Evolutionary conservation across 2,797 vertebrate genomes (phyloP), one percentile per base, ranked within the genome.

Genomic region (Acanthurus tractus): DNA sequence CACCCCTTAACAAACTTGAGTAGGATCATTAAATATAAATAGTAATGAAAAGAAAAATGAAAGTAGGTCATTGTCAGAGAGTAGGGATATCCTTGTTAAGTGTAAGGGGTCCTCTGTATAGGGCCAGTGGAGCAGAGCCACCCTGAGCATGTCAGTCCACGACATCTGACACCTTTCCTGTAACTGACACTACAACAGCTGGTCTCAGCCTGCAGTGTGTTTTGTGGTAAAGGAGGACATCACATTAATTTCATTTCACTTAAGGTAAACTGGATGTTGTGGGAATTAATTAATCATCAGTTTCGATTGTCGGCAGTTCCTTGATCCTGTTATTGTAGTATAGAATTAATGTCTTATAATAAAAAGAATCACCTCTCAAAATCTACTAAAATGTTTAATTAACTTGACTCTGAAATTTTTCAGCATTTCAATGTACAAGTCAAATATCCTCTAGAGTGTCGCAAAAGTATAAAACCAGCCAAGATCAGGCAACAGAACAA

Each of bases 111-210:
- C 20, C 13, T 63, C 3, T 82, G 12, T 48, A 6, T 8, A 18
- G 38, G 58, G 59, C 56, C 67, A 76, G 8, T 80, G 74, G 57
- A 75, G 79, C 62, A 69, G 52, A 10, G 45, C 67, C 52, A 79
- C n/a, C 36, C 52, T 46, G n/a, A 50, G 42, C 36, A 20, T 63
- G 18, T 62, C 50, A 61, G 52, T 20, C 38, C n/a, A 8, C 18
- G 75, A 74, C 57, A 89, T 52, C 66, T 63, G 74, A 87, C 6
- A 66, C 77, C 23, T 52, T 8, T 13, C 49, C 56, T 80, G 70
- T 63, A 75, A 70, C 42, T 55, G 55, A 87, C 61, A 68, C 70
- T 23, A 17, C 36, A 25, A 5, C 50, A 15, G 40, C 5, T 11
- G 20, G 29, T 49, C 74, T 55, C 59, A 38, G 23, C 18, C 40